Percentiles rank a stretch among this genome's conserved stretches.
Conservation (phyloP, 2,113 vertebrate genomes). For the Scomber scombrus region DNA sequence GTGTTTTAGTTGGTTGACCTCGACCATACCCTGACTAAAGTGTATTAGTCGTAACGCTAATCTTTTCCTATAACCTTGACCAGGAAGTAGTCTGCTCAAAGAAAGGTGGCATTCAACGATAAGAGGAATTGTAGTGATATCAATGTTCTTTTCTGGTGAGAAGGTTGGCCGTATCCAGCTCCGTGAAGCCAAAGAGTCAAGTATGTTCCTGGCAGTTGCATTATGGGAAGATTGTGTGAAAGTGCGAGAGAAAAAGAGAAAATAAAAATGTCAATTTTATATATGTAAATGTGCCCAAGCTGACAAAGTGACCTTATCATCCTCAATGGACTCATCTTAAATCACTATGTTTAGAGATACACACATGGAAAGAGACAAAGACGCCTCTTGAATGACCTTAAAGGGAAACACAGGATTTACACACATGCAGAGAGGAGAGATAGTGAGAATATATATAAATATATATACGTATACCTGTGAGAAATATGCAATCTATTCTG, state of each 20-base stretch:
- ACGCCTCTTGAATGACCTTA: slow-evolving; percentile 58
- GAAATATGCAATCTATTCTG: neutral
- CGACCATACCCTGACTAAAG: no score
- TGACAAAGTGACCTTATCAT: slow-evolving; percentile 53
- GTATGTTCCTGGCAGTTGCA: neutral
- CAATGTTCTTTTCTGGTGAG: no score
- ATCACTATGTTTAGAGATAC: slow-evolving; percentile 30
- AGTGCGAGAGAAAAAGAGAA: slow-evolving; percentile 4
- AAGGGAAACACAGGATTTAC: slow-evolving; percentile 26
- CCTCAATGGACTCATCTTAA: slow-evolving; percentile 22
- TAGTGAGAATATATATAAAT: neutral
- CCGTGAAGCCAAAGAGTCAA: neutral
- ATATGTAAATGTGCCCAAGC: slow-evolving; percentile 20
- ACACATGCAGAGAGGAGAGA: slow-evolving; percentile 23
- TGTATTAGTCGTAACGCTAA: no score
- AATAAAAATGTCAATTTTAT: slow-evolving; percentile 30
- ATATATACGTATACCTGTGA: neutral
- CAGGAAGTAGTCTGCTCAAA: no score
- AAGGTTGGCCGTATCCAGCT: no score
- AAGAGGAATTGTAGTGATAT: no score
- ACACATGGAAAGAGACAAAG: slow-evolving; percentile 3
- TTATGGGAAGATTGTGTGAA: neutral
- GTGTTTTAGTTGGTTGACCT: no score
- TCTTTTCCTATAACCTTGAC: no score
- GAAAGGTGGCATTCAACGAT: no score